These are phyloP conservation scores for Musca domestica DNA, from an alignment of 1,140 invertebrate genomes.

Conservation along the genomic window DNA sequence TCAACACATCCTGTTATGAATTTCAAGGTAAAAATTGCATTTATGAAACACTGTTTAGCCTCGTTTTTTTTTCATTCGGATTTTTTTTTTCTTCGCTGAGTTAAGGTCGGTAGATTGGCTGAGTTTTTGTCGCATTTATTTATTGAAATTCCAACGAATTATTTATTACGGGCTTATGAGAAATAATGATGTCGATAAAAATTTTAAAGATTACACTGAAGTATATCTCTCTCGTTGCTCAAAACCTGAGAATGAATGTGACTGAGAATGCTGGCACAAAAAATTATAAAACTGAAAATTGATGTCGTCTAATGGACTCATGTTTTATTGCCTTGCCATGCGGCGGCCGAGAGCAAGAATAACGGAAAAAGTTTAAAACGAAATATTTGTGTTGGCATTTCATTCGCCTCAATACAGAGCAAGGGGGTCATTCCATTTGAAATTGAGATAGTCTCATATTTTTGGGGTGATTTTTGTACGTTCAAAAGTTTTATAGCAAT, in stretches of 20 bases:
- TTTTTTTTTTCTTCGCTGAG: no score
- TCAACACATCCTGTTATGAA: slow-evolving; percentile 21
- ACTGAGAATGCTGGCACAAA: not conserved
- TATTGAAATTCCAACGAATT: slow-evolving; percentile 19
- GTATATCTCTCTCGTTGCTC: not conserved
- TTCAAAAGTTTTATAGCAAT: no score
- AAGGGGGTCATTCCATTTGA: not conserved
- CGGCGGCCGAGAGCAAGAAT: not conserved
- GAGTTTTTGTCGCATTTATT: not conserved
- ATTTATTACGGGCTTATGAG: slow-evolving; percentile 21
- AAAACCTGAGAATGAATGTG: not conserved
- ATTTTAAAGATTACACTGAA: slow-evolving; percentile 20
- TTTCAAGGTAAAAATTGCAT: slow-evolving; percentile 22
- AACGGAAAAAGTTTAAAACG: slow-evolving; percentile 1
- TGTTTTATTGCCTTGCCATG: not conserved
- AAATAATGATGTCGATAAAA: slow-evolving; percentile 22
- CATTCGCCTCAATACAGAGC: not conserved
- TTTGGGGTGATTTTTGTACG: no score
- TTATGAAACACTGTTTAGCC: slow-evolving; percentile 2
- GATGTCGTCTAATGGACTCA: slow-evolving; percentile 12
- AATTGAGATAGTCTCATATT: no score
- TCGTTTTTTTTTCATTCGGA: no score
- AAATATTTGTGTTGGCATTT: slow-evolving; percentile 1
- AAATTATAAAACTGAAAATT: slow-evolving; percentile 14
- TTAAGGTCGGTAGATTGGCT: not conserved